A percentile compares a stretch with the other conserved stretches of the same genome.
These are phyloP conservation scores for Hylyphantes graminicola DNA, from an alignment of 1,140 invertebrate species.

Conservation along the genomic window DNA sequence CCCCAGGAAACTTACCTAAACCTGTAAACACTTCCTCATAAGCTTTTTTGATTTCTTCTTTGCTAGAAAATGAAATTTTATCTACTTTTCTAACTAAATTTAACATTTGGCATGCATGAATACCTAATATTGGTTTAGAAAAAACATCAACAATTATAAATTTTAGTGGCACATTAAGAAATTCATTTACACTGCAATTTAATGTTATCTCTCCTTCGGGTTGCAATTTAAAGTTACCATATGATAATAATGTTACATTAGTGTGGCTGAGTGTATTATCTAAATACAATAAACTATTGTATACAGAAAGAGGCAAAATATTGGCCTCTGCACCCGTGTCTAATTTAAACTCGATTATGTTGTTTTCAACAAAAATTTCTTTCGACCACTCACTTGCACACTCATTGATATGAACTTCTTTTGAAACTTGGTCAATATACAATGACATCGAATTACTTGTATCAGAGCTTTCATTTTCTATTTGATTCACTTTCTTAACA, in stretches of 20 bases:
- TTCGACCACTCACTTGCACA: conserved; percentile 12
- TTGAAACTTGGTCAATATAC: background rate
- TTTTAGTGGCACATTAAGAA: background rate
- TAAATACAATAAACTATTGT: background rate
- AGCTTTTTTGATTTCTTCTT: background rate
- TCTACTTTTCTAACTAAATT: conserved; percentile 11
- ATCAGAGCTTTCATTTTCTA: background rate
- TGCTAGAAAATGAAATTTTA: background rate
- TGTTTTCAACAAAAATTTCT: background rate
- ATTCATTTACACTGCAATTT: background rate
- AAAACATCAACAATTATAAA: conserved; percentile 4
- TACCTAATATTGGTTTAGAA: background rate
- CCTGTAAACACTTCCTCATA: conserved; percentile 2
- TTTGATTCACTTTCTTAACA: conserved; percentile 14
- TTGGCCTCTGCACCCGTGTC: conserved; percentile 31
- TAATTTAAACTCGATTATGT: conserved; percentile 17
- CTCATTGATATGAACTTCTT: background rate
- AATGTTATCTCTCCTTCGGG: conserved; percentile 11
- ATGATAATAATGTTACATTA: conserved; percentile 3
- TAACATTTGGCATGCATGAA: background rate
- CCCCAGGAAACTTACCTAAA: conserved; percentile 26
- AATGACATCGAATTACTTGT: background rate
- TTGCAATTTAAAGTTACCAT: conserved; percentile 22
- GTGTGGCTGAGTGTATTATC: background rate
- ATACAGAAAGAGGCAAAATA: background rate